Percentiles rank a stretch among this genome's conserved stretches.
These are phyloP conservation scores for Anguilla anguilla DNA, from an alignment of 2,797 vertebrate genomes.

Conservation along the genomic window DNA sequence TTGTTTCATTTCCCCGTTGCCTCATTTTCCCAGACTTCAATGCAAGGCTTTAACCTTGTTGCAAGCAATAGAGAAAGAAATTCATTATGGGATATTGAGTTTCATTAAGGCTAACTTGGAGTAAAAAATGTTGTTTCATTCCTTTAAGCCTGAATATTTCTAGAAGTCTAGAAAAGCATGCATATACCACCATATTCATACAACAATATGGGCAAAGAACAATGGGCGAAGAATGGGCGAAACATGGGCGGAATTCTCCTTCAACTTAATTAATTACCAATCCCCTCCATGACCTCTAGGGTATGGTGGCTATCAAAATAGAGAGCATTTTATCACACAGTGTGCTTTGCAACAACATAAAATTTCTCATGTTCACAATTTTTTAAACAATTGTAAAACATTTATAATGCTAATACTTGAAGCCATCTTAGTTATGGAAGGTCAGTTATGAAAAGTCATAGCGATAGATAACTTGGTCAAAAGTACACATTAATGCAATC, in stretches of 20 bases:
- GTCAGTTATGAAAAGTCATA: background rate
- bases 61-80: background rate
- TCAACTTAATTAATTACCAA: constrained; percentile 17
- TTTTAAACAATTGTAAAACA: background rate
- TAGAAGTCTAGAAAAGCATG: background rate
- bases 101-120: background rate
- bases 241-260: background rate
- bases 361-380: background rate
- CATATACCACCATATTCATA: background rate
- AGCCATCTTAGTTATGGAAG: background rate
- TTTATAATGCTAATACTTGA: background rate
- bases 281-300: constrained; percentile 17
- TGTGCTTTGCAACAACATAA: background rate
- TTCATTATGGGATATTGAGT: background rate
- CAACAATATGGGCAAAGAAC: background rate
- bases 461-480: background rate
- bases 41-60: too few relatives aligned
- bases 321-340: background rate
- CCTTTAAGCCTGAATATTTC: background rate
- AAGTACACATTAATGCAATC: background rate
- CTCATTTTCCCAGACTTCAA: background rate
- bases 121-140: background rate
- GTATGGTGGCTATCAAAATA: background rate
- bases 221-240: background rate
- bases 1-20: background rate